Base-by-base conservation (phyloP, 2,888 invertebrate species). In the Choreutis nemorana region DNA sequence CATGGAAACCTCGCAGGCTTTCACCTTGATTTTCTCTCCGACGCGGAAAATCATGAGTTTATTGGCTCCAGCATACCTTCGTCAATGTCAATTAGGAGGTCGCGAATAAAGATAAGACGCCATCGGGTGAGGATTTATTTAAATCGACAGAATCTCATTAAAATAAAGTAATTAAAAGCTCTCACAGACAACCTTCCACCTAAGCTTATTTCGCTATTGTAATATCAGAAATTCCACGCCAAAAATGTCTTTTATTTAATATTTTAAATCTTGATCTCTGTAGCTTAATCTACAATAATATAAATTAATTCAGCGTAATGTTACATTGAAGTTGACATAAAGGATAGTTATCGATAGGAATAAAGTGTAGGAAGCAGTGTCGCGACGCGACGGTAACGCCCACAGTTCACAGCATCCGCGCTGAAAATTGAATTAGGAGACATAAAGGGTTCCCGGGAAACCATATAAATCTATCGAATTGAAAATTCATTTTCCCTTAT, bases 51-150 rank as follows among this genome's bases (percentile, higher is more conserved):
- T 49, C 51, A 53, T 51, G 43, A 49, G 45, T 45, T 52, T 44
- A 46, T 45, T 54, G 46, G 44, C 43, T 44, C 9, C 38, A 36
- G 37, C 42, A 41, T 40, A 65, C 70, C 71, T 65, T 59, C 64
- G 61, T 68, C 71, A 68, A 48, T 65, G 71, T 71, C 71, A 70
- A 68, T 70, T 68, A 70, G 49, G 45, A 41, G 39, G 45, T 40
- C 32, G 30, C 35, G 41, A 36, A 36, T 39, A 41, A 35, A 36
- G 31, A 36, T 33, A 34, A 35, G 40, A 41, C 34, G 36, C 31
- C 25, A 29, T 28, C 36, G 34, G 37, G 36, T 36, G 31, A 39
- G 39, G 40, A 42, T 40, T 41, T 41, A 44, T 44, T 33, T 36
- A 36, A 32, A 29, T 32, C 28, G 22, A 20, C 30, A 18, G 33